Base-by-base conservation (phyloP, 2,888 invertebrate genomes). In the Alviniconcha strummeri region DNA sequence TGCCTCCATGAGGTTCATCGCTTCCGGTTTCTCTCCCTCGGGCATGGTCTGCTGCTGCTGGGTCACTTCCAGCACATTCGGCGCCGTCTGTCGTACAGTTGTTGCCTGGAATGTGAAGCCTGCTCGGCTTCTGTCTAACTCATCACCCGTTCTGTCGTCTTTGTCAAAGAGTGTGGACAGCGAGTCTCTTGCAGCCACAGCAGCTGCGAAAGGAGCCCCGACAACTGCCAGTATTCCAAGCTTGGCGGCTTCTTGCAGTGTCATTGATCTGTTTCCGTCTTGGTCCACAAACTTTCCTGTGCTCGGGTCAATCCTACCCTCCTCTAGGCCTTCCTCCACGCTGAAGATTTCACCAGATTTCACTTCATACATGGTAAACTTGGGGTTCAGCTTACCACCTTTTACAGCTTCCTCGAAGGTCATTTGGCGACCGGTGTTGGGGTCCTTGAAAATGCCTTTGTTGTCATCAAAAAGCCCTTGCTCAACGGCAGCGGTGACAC, bases 381-480 rank as follows among this genome's bases (percentile, higher is more conserved):
- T 88, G 15, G 89, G 88, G 88, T 90, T 89, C 76, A 92, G 89
- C 74, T 85, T 87, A 8, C 90, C 90, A 52, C 77, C 82, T 52
- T 85, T 78, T 56, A 91, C 89, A 8, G 92, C 90, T 78, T 91
- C 90, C 57, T 90, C 87, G 13, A 92, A 86, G 93, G 98, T 98
- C 88, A 98, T 95, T 85, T 97, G 87, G 83, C 89, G 84, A 11
- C 91, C 97, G 8, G 98, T 97, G 17, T 96, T 96, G 3, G 97
- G 97, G 87, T 98, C 97, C 19, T 96, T 96, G 90, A 98, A 97
- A 72, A 85, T 71, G 4, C 99, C 98, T 0, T 96, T 96, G 0
- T 95, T 94, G 1, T 98, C 96, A 93, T 98, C 97, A 89, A 98
- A 97, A 5, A 97, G 94, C 83, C 96, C 96, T 91, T 96, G 96